Evolutionary conservation across 2,113 vertebrate genomes (phyloP).

Genomic region (Dermatemys mawii): DNA sequence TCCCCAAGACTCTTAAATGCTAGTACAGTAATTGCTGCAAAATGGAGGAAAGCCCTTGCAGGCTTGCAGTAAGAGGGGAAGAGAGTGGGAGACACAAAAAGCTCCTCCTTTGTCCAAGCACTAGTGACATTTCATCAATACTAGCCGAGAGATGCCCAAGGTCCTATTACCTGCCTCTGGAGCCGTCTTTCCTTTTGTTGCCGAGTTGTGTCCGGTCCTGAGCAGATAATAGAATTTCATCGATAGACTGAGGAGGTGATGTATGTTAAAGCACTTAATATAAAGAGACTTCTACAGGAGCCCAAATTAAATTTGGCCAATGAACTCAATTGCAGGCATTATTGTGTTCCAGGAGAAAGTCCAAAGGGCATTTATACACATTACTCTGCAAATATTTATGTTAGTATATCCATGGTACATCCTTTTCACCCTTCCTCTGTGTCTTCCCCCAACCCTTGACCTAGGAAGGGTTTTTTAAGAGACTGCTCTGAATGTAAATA

Average conservation of each 20-base stretch:
- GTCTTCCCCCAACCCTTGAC: constrained; percentile 49
- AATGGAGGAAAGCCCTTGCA: not conserved
- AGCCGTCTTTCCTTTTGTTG: constrained; percentile 54
- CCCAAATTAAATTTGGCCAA: constrained; percentile 78
- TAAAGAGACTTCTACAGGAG: constrained; percentile 73
- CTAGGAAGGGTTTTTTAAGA: constrained; percentile 29
- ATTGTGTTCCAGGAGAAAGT: constrained; percentile 68
- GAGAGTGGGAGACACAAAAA: not conserved
- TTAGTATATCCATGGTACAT: not conserved
- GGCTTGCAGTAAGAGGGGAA: not conserved
- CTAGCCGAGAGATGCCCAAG: constrained; percentile 29
- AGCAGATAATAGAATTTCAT: constrained; percentile 74
- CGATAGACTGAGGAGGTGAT: constrained; percentile 65
- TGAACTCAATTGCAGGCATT: constrained; percentile 77
- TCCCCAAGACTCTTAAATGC: not conserved
- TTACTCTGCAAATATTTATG: constrained; percentile 54
- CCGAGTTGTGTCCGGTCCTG: constrained; percentile 47
- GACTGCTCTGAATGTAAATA: constrained; percentile 64
- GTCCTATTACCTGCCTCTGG: constrained; percentile 55
- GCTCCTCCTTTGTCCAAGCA: constrained; percentile 11
- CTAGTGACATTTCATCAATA: constrained; percentile 58
- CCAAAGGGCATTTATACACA: constrained; percentile 47
- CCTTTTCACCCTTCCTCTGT: constrained; percentile 58
- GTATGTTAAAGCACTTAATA: constrained; percentile 77
- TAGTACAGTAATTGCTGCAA: constrained; percentile 3